Percentiles rank a stretch among this genome's conserved stretches.
phyloP scores from a whole-genome alignment of 1,140 invertebrate species.

The Acromyrmex echinatior region DNA sequence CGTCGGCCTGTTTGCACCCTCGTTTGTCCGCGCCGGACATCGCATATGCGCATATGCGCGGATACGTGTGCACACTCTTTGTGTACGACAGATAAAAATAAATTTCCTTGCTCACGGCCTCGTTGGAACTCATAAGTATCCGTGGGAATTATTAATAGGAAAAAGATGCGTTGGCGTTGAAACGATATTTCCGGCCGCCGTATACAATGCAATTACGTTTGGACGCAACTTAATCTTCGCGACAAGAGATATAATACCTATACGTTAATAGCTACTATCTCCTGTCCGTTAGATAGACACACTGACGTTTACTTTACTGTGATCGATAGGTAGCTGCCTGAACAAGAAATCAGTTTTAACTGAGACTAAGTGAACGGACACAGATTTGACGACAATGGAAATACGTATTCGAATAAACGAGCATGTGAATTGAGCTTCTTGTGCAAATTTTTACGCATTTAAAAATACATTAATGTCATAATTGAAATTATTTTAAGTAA shows the following conservation, averaged over 20 bases:
- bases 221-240: slow-evolving; percentile 27
- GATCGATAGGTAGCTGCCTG: slow-evolving; percentile 36
- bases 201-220: slow-evolving; percentile 17
- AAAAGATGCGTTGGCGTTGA: not conserved
- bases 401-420: not conserved
- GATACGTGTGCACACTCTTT: slow-evolving; percentile 50
- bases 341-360: slow-evolving; percentile 51
- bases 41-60: slow-evolving; percentile 46
- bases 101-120: slow-evolving; percentile 52
- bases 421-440: too few species aligned
- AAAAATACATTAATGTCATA: not conserved
- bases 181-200: not conserved
- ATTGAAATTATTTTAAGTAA: slow-evolving; percentile 17
- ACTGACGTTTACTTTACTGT: slow-evolving; percentile 34
- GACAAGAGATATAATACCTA: slow-evolving; percentile 25
- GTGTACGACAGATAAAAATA: slow-evolving; percentile 67
- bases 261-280: slow-evolving; percentile 39
- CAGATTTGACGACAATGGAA: slow-evolving; percentile 1
- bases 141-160: slow-evolving; percentile 38
- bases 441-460: not conserved
- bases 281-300: slow-evolving; percentile 27
- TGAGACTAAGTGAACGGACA: not conserved
- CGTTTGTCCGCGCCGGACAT: slow-evolving; percentile 60
- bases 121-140: slow-evolving; percentile 8
- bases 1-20: slow-evolving; percentile 55